phyloP scores from a whole-genome alignment of 1,140 invertebrate species.

The Drosophila parabipectinata region DNA sequence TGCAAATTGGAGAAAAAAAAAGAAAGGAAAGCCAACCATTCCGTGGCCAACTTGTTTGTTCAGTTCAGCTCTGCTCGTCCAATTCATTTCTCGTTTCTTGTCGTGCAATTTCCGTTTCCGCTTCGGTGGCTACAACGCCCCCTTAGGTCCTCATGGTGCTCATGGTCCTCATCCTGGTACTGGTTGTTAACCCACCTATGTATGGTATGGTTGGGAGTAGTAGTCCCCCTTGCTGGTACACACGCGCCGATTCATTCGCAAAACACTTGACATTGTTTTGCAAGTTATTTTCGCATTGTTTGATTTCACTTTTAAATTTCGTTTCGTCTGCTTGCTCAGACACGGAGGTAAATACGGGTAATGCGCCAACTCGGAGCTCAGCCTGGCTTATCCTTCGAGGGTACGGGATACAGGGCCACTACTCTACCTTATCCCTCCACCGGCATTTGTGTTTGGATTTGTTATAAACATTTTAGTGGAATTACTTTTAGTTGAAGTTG shows the following conservation, averaged over 20 bases:
- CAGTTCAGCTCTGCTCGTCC: conserved; percentile 20
- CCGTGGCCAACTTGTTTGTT: conserved; percentile 34
- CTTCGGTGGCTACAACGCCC: conserved; percentile 1
- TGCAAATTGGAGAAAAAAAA: not conserved
- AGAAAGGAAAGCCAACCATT: conserved; percentile 21
- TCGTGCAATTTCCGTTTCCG: conserved; percentile 50
- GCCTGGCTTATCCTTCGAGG: conserved; percentile 1
- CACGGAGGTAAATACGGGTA: conserved; percentile 44
- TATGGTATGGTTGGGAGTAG: no score
- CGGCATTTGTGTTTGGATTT: conserved; percentile 66
- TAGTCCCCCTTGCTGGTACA: not conserved
- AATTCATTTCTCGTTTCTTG: conserved; percentile 41
- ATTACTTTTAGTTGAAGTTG: conserved; percentile 78
- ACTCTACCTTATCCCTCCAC: not conserved
- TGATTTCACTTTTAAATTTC: conserved; percentile 79
- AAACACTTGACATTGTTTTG: conserved; percentile 72
- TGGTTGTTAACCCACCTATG: no score
- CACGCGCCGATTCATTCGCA: conserved; percentile 23
- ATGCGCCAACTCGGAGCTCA: conserved; percentile 9
- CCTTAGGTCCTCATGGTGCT: not conserved
- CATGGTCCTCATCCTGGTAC: no score
- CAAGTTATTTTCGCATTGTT: conserved; percentile 79
- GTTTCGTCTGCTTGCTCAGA: conserved; percentile 63
- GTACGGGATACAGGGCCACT: no score
- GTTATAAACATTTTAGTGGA: conserved; percentile 76